phyloP scores from a whole-genome alignment of 2,888 invertebrate species.

The Coleophora deauratella region DNA sequence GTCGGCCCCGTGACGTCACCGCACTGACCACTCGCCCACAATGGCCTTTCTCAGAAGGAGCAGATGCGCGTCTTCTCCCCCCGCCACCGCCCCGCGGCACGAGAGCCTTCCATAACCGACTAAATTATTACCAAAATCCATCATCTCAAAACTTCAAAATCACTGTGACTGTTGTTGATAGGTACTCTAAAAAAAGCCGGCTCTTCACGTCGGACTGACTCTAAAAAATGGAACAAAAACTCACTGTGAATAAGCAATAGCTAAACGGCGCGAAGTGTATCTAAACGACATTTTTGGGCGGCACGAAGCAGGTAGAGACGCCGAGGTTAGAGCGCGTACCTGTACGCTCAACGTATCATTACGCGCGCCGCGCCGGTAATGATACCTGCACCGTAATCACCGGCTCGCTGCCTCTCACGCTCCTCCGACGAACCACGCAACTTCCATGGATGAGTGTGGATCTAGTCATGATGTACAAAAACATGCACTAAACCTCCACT shows the following conservation, averaged over 20 bases:
- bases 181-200: conserved; percentile 25
- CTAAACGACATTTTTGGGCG: conserved; percentile 54
- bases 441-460: conserved; percentile 86
- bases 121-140: conserved; percentile 1
- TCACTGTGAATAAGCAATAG: conserved; percentile 49
- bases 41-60: conserved; percentile 70
- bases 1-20: conserved; percentile 69
- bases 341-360: conserved; percentile 61
- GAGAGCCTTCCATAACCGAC: conserved; percentile 22
- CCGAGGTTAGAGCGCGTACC: conserved; percentile 40
- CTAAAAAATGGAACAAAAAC: conserved; percentile 49
- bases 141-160: conserved; percentile 8
- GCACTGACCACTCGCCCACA: conserved; percentile 68
- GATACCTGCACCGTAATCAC: conserved; percentile 50
- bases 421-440: conserved; percentile 63
- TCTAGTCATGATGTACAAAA: conserved; percentile 80
- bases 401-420: conserved; percentile 33
- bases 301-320: conserved; percentile 49
- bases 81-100: conserved; percentile 35
- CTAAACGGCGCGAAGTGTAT: conserved; percentile 44
- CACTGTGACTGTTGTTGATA: conserved; percentile 21
- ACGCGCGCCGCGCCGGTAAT: conserved; percentile 50
- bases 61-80: conserved; percentile 62
- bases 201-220: conserved; percentile 29
- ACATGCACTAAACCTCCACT: conserved; percentile 85